phyloP scores from a whole-genome alignment of 2,888 invertebrate species.

The Drosophila algonquin region DNA sequence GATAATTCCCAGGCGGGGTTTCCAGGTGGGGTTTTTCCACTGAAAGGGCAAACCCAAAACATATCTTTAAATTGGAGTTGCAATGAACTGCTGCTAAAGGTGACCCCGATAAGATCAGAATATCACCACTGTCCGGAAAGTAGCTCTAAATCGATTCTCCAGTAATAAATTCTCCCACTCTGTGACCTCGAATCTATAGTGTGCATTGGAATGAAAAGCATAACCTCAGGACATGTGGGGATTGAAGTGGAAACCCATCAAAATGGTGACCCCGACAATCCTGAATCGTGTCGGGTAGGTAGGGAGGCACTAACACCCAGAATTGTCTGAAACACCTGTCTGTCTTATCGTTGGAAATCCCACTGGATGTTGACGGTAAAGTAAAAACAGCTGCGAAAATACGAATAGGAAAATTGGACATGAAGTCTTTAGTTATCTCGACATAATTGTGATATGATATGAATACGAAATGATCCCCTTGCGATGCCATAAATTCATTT shows the following conservation, averaged over 20 bases:
- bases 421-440: constrained; percentile 25
- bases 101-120: too few species aligned
- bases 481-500: constrained; percentile 37
- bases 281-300: background rate
- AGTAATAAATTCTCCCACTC: too few species aligned
- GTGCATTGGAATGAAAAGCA: too few species aligned
- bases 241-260: too few species aligned
- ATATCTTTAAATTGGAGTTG: too few species aligned
- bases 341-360: constrained; percentile 7
- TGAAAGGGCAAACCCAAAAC: too few species aligned
- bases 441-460: constrained; percentile 42
- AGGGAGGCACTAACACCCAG: too few species aligned
- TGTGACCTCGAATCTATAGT: too few species aligned
- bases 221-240: too few species aligned
- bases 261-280: background rate
- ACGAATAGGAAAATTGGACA: constrained; percentile 24
- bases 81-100: too few species aligned
- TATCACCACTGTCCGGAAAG: too few species aligned
- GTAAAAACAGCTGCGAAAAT: background rate
- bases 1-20: background rate
- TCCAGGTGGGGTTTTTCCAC: background rate
- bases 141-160: too few species aligned
- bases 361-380: constrained; percentile 9
- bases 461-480: constrained; percentile 42
- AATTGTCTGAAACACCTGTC: background rate